Conservation (phyloP, 1,140 invertebrate genomes). For the Idris sp. region DNA sequence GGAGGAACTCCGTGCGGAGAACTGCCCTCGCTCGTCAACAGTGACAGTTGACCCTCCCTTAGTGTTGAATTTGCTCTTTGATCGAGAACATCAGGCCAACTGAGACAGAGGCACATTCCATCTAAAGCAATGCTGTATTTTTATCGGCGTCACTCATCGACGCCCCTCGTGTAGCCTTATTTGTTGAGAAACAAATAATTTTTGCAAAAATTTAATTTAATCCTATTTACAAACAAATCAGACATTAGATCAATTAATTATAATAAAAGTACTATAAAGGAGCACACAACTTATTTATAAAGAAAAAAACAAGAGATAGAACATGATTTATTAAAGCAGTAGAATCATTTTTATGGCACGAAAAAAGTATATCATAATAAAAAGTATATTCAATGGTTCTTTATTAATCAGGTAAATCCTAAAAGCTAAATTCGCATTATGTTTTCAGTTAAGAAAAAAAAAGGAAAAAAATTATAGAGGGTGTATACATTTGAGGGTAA, state of each 20-base stretch:
- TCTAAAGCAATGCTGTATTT: slow-evolving; percentile 60
- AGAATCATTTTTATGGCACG: no score
- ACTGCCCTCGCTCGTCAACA: slow-evolving; percentile 67
- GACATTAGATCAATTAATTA: no score
- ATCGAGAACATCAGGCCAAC: slow-evolving; percentile 55
- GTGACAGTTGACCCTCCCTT: slow-evolving; percentile 72
- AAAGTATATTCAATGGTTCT: no score
- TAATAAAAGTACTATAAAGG: no score
- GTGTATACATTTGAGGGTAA: slow-evolving; percentile 13
- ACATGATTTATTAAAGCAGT: no score
- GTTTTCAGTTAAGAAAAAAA: slow-evolving; percentile 11
- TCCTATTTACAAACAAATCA: no score
- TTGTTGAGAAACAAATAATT: slow-evolving; percentile 17
- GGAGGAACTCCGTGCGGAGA: slow-evolving; percentile 40
- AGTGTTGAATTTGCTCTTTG: slow-evolving; percentile 66
- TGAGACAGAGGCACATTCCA: slow-evolving; percentile 31
- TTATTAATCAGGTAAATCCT: no score
- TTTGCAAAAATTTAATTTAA: slow-evolving; percentile 43
- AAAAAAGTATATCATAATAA: no score
- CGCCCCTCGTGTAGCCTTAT: slow-evolving; percentile 44
- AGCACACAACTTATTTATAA: no score
- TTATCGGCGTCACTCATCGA: slow-evolving; percentile 61
- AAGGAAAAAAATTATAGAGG: slow-evolving; percentile 11
- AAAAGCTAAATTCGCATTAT: background rate
- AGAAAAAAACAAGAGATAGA: no score